Percentiles rank a stretch among this genome's conserved stretches.
Conservation (phyloP, 2,888 invertebrate genomes). For the Xanthia togata region DNA sequence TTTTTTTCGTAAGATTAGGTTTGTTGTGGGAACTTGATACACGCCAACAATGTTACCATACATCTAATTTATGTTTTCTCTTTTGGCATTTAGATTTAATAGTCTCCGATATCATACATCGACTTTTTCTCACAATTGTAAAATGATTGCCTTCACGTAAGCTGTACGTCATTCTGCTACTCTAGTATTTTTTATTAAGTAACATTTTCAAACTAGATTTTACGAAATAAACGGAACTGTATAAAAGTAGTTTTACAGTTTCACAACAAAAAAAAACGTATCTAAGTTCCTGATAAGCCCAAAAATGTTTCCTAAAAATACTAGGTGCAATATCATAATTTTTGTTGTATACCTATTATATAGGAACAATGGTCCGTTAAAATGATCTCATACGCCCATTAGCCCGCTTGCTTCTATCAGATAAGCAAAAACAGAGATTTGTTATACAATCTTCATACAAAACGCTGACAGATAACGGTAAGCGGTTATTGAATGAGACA, state of each 20-base stretch:
- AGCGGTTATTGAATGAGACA: slow-evolving; percentile 63
- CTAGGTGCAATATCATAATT: slow-evolving; percentile 60
- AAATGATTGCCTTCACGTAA: slow-evolving; percentile 54
- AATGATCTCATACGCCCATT: slow-evolving; percentile 71
- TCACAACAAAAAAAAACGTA: slow-evolving; percentile 39
- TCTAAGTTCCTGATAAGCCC: slow-evolving; percentile 34
- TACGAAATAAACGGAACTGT: slow-evolving; percentile 26
- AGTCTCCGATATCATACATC: slow-evolving; percentile 60
- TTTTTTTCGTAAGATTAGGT: slow-evolving; percentile 37
- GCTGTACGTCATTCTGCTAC: slow-evolving; percentile 28
- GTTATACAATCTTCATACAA: slow-evolving; percentile 66
- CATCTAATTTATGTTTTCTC: slow-evolving; percentile 59
- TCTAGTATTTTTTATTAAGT: slow-evolving; percentile 34
- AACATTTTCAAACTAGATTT: slow-evolving; percentile 30
- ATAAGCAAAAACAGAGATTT: slow-evolving; percentile 69
- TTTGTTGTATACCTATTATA: slow-evolving; percentile 57
- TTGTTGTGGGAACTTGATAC: slow-evolving; percentile 49
- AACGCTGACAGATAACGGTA: slow-evolving; percentile 64
- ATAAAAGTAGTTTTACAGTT: slow-evolving; percentile 22
- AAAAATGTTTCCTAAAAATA: slow-evolving; percentile 52
- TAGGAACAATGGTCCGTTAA: slow-evolving; percentile 72
- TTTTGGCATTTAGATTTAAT: slow-evolving; percentile 65
- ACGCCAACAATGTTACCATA: slow-evolving; percentile 58
- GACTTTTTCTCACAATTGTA: slow-evolving; percentile 66
- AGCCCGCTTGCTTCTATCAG: slow-evolving; percentile 67